Evolutionary conservation across 1,140 invertebrate species (phyloP).

Genomic region (Sycobia sp.): DNA sequence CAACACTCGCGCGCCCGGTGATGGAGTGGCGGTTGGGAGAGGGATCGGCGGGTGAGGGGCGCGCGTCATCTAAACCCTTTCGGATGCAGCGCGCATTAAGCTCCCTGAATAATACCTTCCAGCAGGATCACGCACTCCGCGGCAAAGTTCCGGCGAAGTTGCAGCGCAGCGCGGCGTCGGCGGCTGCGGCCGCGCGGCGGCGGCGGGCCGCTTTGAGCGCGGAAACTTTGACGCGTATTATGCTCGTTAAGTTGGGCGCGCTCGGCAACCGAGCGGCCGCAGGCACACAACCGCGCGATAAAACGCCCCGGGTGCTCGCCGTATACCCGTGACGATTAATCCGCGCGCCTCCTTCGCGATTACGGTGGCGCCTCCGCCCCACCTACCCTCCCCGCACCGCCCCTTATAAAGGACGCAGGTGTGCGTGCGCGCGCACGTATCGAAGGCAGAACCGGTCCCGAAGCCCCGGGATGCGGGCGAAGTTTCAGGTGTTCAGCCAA

Average conservation of each 20-base stretch:
- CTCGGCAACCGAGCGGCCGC: constrained; percentile 15
- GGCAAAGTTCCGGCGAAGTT: not conserved
- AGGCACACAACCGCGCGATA: constrained; percentile 14
- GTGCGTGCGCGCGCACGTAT: not conserved
- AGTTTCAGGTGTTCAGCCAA: constrained; percentile 2
- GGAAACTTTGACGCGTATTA: constrained; percentile 50
- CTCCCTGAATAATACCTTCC: too few relatives aligned
- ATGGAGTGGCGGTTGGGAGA: too few relatives aligned
- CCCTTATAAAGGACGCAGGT: not conserved
- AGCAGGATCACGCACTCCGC: not conserved
- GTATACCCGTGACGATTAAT: constrained; percentile 32
- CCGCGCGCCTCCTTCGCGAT: not conserved
- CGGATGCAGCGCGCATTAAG: too few relatives aligned
- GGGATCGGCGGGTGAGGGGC: too few relatives aligned
- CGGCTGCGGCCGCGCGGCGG: not conserved
- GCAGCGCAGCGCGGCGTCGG: not conserved
- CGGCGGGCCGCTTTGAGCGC: too few relatives aligned
- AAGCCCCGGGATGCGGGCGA: too few relatives aligned
- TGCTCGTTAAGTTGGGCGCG: constrained; percentile 48
- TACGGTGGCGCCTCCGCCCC: too few relatives aligned
- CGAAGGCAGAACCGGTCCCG: not conserved
- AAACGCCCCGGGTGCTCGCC: constrained; percentile 33
- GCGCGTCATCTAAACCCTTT: too few relatives aligned
- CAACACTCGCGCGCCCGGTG: too few relatives aligned
- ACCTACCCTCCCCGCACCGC: too few relatives aligned